Evolutionary conservation across 2,113 vertebrate genomes (phyloP).

Genomic region (Epinephelus moara): DNA sequence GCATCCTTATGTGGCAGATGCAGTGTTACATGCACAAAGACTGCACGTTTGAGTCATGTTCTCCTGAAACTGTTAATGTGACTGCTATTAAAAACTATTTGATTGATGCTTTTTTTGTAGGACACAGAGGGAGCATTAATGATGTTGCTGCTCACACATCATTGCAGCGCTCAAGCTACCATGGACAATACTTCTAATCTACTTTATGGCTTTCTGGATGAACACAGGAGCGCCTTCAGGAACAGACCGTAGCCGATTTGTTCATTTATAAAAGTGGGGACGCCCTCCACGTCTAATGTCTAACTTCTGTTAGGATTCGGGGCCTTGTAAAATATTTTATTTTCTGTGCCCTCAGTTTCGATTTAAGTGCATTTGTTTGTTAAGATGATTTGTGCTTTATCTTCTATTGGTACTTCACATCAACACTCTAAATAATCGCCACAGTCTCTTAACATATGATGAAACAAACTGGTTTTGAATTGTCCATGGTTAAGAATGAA

Average conservation of each 20-base stretch:
- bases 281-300: no score
- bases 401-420: no score
- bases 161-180: not conserved
- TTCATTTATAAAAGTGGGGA: no score
- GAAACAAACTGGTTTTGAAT: no score
- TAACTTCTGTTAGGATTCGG: no score
- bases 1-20: slow-evolving; percentile 37
- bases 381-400: no score
- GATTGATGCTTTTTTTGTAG: not conserved
- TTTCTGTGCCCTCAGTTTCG: no score
- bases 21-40: slow-evolving; percentile 3
- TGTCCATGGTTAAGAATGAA: no score
- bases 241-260: not conserved
- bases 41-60: not conserved
- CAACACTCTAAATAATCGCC: no score
- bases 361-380: no score
- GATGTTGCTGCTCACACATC: slow-evolving; percentile 1
- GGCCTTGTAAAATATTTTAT: no score
- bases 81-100: not conserved
- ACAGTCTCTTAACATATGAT: no score
- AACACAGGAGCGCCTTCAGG: not conserved
- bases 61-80: slow-evolving; percentile 20
- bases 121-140: not conserved
- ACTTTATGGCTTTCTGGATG: not conserved
- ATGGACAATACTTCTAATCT: not conserved